phyloP scores from a whole-genome alignment of 2,797 vertebrate genomes.

The Muscicapa comitata region DNA sequence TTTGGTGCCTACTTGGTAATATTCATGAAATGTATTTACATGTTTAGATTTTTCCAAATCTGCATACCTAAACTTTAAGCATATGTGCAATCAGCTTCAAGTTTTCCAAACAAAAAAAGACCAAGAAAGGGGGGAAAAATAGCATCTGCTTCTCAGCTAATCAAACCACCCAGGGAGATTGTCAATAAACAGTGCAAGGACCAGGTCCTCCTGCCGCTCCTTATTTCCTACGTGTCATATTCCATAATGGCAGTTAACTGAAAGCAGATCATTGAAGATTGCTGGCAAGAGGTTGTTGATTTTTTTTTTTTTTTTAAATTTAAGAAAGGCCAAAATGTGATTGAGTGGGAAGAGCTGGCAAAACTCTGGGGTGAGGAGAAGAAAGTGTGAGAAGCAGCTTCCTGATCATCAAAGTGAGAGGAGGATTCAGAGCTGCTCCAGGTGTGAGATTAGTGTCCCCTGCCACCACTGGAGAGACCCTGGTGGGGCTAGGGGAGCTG shows the following conservation, averaged over 20 bases:
- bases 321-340: neutral
- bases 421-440: neutral
- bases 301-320: neutral
- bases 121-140: neutral
- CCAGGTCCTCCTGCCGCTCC: neutral
- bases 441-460: neutral
- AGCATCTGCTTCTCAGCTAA: slow-evolving; percentile 55
- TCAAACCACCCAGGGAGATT: slow-evolving; percentile 52
- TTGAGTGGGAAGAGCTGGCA: neutral
- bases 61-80: slow-evolving; percentile 61
- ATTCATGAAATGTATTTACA: slow-evolving; percentile 55
- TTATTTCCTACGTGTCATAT: neutral
- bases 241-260: neutral
- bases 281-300: neutral
- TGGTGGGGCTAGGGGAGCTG: neutral
- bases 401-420: neutral
- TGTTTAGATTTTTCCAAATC: slow-evolving; percentile 56
- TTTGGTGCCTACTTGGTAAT: slow-evolving; percentile 60
- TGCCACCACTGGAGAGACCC: neutral
- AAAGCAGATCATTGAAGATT: neutral
- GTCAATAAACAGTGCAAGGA: slow-evolving; percentile 17
- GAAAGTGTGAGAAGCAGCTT: neutral
- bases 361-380: neutral
- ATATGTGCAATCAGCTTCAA: slow-evolving; percentile 61
- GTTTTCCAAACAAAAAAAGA: slow-evolving; percentile 51